Base-by-base conservation (phyloP, 2,797 vertebrate species). In the Enteromius mattozi region DNA sequence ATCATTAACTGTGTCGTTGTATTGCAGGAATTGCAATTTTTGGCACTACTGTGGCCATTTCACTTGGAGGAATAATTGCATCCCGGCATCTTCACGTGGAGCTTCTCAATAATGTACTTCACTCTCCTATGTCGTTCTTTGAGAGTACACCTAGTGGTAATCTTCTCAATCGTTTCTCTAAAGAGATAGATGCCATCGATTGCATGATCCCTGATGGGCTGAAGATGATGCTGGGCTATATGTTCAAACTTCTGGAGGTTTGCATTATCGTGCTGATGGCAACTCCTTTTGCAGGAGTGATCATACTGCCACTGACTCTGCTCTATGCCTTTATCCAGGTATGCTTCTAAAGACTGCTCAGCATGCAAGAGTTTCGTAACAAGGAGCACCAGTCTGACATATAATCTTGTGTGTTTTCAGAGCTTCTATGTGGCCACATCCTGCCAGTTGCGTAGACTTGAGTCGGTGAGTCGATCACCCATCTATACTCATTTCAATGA, bases 401-500 rank as follows among this genome's bases (percentile, higher is more conserved):
- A 78, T 69, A 90, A 89, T 87, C 84, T 89, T 87, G 88, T 35
- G 80, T 85, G 27, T 19, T 63, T 51, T 70, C 47, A 99, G 98
- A 96, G 96, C 88, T 98, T 99, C 93, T 99, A 99, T 0, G 95
- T 98, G 72, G 96, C 94, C 92, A 97, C 96, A 86, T 98, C 97
- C 17, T 98, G 98, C 93, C 98, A 99, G 92, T 94, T 99, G 91
- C 96, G 96, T 85, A 95, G 97, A 80, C 89, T 96, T 86, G 98
- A 99, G 92, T 96, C 98, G 0, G 94, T 96, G 88, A 97, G 96
- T 92, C 96, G 97, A 90, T 99, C 98, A 0, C 96, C 96, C 35
- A 95, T 99, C 91, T 99, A 97, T 89, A 98, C 98, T 78, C 97
- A 99, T 88, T 94, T 99, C 92, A 97, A 97, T 0, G 98, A 99